Evolutionary conservation across 2,113 vertebrate genomes (phyloP).

Genomic region (Nycticebus coucang): DNA sequence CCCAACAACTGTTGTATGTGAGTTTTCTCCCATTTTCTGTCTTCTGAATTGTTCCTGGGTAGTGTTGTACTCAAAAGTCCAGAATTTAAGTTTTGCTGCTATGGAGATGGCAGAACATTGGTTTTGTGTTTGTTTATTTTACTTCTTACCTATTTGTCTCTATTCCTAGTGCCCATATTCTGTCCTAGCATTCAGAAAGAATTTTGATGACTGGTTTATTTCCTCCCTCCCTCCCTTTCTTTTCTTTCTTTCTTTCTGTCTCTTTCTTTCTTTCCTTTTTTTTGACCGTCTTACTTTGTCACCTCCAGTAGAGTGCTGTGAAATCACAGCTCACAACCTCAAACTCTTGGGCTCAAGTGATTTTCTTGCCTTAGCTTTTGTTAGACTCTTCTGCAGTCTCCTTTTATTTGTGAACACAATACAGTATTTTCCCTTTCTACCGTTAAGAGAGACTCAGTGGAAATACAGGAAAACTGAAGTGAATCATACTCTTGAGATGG

Average conservation of each 20-base stretch:
- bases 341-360: too few species aligned
- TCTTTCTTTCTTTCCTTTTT: too few species aligned
- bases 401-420: not conserved
- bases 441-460: not conserved
- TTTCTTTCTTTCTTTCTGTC: too few species aligned
- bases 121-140: not conserved
- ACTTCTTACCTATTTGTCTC: not conserved
- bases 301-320: too few species aligned
- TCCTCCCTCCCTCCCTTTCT: too few species aligned
- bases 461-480: not conserved
- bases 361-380: not conserved
- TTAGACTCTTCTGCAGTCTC: not conserved
- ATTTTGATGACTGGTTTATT: not conserved
- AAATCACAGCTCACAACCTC: too few species aligned
- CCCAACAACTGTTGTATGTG: not conserved
- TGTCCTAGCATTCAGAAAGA: not conserved
- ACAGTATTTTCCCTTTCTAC: not conserved
- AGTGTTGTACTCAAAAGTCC: not conserved
- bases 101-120: not conserved
- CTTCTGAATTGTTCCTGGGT: not conserved
- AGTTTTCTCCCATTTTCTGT: not conserved
- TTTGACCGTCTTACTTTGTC: too few species aligned
- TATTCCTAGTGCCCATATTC: not conserved
- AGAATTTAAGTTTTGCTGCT: conserved; percentile 12
- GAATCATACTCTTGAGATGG: not conserved